Evolutionary conservation across 1,140 invertebrate species (phyloP), one percentile per base, ranked within the genome.

Genomic region (Procambarus virginalis): DNA sequence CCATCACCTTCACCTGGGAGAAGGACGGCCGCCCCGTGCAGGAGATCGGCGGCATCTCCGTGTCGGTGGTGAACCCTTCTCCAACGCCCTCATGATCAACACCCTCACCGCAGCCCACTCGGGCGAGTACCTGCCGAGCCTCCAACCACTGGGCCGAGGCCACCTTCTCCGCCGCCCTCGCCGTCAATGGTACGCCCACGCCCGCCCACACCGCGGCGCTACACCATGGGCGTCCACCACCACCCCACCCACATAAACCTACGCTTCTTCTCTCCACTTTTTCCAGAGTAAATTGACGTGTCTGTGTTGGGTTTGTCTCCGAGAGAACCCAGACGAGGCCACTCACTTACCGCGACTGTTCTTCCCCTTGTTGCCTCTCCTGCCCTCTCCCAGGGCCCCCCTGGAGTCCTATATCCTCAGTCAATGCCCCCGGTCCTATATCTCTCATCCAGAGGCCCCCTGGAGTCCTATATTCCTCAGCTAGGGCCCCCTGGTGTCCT

Each of bases 61-160:
- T 86, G 55, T 86, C 77, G 9, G 75, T 51, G n/a, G 77, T 91
- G 58, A 91, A 83, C 84, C 80, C 91, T 68, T 93, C 93, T 96
- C 96, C 86, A 96, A 96, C 93, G 95, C 97, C 92, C 95, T 97
- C 93, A 96, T 96, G 95, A 96, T 97, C 94, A 95, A 96, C 93
- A 96, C 96, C 93, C 95, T 97, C 91, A 95, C 95, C 92, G 92
- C 93, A 5, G 73, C n/a, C 22, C 92, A 93, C 88, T 92, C 91
- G 34, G 93, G 93, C 48, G 92, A 93, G 49, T 93, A 93, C 93
- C 48, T 93, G 93, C 73, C 91, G 86, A 0, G 93, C 92, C 12
- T 85, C 79, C 55, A 93, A 93, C 83, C 85, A 91, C 34, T 93
- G 92, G 81, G 93, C 93, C 55, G 80, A 58, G 45, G 88, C 92